Evolutionary conservation across 2,113 vertebrate genomes (phyloP), one percentile per base, ranked within the genome.

Genomic region (Corynorhinus townsendii): DNA sequence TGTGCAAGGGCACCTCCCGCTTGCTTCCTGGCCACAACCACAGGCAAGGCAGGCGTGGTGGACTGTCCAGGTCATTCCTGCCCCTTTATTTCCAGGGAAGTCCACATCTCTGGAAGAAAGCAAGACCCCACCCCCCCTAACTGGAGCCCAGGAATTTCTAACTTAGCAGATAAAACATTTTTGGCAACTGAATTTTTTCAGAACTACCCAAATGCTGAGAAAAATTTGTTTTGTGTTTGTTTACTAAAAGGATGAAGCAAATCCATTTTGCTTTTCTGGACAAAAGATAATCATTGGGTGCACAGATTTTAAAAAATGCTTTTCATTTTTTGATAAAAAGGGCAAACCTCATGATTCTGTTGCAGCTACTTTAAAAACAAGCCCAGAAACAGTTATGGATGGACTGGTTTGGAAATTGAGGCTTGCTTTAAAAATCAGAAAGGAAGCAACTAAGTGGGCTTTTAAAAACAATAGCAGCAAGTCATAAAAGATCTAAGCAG

Each of bases 131-230:
- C 56, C 73, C 66, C 75, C 56, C 95, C 89, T 84, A 35, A 93
- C 26, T 35, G 71, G 86, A 56, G 11, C 64, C n/a, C 59, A 97
- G 93, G 96, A 98, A 97, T 83, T 97, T 97, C 96, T 97, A 97
- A 94, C 97, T 98, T 98, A 97, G 87, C 96, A 95, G n/a, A 92
- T 96, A 97, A 98, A 98, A 98, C 85, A 94, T 97, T 99, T 99
- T 99, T 99, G 99, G 98, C 98, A 99, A 99, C 98, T 69, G 84
- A 94, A 87, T 95, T 96, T 96, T 98, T 98, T 98, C 98, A 98
- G 97, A 98, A 98, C 98, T 99, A 98, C 99, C 98, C 94, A 85
- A 98, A 98, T 98, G 97, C 97, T 98, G 96, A 98, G 98, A 98
- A 98, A 98, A 98, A 97, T 98, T 97, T 98, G 96, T 98, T 97